A percentile compares a stretch with the other conserved stretches of the same genome.
Evolutionary conservation across 2,113 vertebrate genomes (phyloP).

Genomic region (Sturnus vulgaris): DNA sequence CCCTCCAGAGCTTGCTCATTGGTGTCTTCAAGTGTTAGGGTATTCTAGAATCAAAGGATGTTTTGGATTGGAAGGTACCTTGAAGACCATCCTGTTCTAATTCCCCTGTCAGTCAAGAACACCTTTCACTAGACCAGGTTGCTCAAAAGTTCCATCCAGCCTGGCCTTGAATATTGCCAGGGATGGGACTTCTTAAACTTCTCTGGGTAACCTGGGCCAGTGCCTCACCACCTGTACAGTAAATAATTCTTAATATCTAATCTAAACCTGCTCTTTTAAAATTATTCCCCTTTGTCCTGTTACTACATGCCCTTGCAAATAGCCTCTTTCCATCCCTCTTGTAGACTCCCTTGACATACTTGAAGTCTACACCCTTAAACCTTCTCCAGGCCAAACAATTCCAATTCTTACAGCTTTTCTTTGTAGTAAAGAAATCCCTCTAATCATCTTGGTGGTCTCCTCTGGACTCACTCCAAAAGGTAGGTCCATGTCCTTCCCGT

Average conservation of each 20-base stretch:
- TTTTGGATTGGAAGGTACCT: background rate
- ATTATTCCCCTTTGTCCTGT: background rate
- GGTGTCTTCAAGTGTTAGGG: background rate
- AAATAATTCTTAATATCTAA: background rate
- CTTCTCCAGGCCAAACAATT: background rate
- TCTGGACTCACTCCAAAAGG: background rate
- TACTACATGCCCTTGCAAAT: background rate
- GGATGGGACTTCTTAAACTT: background rate
- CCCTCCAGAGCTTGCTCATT: background rate
- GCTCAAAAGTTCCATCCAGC: background rate
- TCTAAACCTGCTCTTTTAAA: background rate
- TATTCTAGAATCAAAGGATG: background rate
- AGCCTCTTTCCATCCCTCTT: background rate
- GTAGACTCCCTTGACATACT: background rate
- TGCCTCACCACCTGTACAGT: too few relatives aligned
- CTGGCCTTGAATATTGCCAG: background rate
- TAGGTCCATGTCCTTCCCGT: background rate
- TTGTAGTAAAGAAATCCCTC: background rate
- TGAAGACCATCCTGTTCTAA: background rate
- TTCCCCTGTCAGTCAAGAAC: background rate
- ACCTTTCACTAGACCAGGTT: background rate
- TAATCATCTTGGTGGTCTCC: background rate
- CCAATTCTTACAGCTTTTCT: background rate
- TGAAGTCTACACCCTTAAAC: accelerated
- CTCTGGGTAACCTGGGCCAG: background rate